Evolutionary conservation across 2,888 invertebrate species (phyloP).

Genomic region (Apamea crenata): DNA sequence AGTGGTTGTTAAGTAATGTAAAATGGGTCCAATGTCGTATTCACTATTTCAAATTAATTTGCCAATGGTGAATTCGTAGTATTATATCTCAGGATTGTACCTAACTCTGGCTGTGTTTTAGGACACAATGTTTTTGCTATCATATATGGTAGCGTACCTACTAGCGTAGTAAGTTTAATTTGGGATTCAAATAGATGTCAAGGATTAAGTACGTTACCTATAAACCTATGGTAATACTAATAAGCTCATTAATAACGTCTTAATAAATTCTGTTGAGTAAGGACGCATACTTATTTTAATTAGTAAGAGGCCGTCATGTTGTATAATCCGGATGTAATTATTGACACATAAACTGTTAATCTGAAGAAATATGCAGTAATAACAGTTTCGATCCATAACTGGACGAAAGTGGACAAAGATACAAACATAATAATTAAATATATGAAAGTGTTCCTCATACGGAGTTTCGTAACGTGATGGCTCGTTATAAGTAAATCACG

Average conservation of each 20-base stretch:
- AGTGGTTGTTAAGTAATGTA: not conserved
- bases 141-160: not conserved
- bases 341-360: constrained; percentile 18
- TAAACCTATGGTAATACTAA: not conserved
- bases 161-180: not conserved
- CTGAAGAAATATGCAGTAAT: constrained; percentile 18
- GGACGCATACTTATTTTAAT: not conserved
- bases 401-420: constrained; percentile 24
- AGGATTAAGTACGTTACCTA: not conserved
- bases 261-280: not conserved
- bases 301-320: not conserved
- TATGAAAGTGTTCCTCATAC: constrained; percentile 39
- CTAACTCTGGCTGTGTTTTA: not conserved
- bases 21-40: not conserved
- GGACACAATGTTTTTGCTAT: not conserved
- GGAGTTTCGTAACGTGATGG: constrained; percentile 23
- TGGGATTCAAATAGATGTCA: not conserved
- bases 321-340: constrained; percentile 20
- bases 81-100: not conserved
- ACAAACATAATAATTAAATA: constrained; percentile 6
- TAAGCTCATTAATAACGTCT: not conserved
- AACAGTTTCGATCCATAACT: not conserved
- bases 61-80: not conserved
- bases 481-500: constrained; percentile 33
- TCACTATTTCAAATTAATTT: not conserved